Conservation (phyloP, 2,888 invertebrate species). For the Meganola albula region DNA sequence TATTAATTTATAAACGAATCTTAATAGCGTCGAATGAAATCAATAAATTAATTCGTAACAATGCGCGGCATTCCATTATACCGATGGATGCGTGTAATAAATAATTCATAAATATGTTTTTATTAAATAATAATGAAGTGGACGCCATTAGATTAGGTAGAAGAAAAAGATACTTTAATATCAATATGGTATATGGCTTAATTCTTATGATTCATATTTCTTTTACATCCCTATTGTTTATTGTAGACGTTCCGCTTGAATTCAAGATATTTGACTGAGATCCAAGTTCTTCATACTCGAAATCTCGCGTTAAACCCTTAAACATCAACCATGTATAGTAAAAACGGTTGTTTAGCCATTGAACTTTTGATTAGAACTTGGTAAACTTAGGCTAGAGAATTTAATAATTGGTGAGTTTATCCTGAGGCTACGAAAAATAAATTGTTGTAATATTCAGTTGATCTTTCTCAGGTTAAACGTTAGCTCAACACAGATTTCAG, state of each 20-base stretch:
- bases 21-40: conserved; percentile 43
- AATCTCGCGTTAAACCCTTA: no score
- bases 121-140: conserved; percentile 64
- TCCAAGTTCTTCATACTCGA: no score
- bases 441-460: conserved; percentile 47
- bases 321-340: no score
- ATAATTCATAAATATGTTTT: conserved; percentile 65
- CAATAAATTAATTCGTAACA: conserved; percentile 56
- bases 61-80: conserved; percentile 42
- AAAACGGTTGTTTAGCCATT: no score
- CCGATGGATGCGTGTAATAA: conserved; percentile 40
- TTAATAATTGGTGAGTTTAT: conserved; percentile 64
- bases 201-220: conserved; percentile 65
- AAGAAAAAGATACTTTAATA: conserved; percentile 36
- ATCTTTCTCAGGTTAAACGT: conserved; percentile 28
- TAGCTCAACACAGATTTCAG: conserved; percentile 13
- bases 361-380: no score
- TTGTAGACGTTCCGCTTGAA: conserved; percentile 39
- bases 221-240: conserved; percentile 55
- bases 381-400: no score
- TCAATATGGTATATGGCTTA: conserved; percentile 42
- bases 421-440: conserved; percentile 53
- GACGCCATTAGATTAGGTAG: conserved; percentile 34
- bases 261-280: conserved; percentile 43
- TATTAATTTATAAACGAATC: conserved; percentile 27